Evolutionary conservation across 2,888 invertebrate genomes (phyloP), one percentile per base, ranked within the genome.

Genomic region (Temnothorax rugatulus): DNA sequence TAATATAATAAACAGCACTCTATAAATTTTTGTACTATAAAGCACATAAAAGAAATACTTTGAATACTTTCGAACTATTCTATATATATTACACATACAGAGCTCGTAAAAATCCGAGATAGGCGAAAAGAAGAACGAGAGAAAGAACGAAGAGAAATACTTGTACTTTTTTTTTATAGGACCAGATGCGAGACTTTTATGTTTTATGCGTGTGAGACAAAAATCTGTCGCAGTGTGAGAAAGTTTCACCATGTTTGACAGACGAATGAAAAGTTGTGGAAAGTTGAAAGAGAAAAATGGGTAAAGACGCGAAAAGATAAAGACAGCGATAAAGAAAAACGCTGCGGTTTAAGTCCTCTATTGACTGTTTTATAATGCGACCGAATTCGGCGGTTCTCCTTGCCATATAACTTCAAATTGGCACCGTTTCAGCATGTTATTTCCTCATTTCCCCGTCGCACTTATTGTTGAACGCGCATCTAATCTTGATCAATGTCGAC

Each of bases 351-450:
- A n/a, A 66, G 7, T 41, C 11, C 25, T 64, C 13, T 64, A 66
- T 54, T 54, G 52, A 21, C 0, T 52, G 18, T 41, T 66, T 76
- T 76, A 57, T 44, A 29, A 15, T 54, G 11, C n/a, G 41, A 29
- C 29, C 9, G 54, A 68, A 77, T 77, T 68, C 68, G 41, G 75
- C 52, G 8, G 38, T 41, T 38, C 38, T 64, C 13, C 38, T 63
- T 52, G 21, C 50, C 38, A 18, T 34, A n/a, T 18, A 71, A 41
- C 18, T 52, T 52, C 9, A 21, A 38, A 76, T 76, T 76, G 64
- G 77, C 77, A 57, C 29, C 57, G 68, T 68, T 77, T 77, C 68
- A 77, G 44, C 29, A 29, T 29, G 18, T 77, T 64, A 25, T 57
- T 77, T 38, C 25, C 11, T 5, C 52, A 64, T 64, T 76, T 76